Evolutionary conservation across 37 sponge, comb jelly and placozoan species (phyloP).

Genomic region (Halisarca cf. caerulea): DNA sequence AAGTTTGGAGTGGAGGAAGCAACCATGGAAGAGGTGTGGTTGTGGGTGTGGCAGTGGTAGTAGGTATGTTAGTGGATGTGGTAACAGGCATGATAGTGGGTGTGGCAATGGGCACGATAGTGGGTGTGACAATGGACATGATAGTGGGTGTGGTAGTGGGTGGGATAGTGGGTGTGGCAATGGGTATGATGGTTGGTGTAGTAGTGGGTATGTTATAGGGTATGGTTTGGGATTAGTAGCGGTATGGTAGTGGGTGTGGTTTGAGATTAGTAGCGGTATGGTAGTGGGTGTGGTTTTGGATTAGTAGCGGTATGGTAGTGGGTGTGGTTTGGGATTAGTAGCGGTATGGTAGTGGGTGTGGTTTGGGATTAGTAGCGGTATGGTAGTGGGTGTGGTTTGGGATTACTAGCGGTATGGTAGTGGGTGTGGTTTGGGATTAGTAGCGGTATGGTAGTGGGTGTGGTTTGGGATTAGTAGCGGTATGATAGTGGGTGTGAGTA

Average conservation of each 20-base stretch:
- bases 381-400: not conserved
- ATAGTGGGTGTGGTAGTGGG: not conserved
- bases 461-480: not conserved
- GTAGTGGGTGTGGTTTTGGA: not conserved
- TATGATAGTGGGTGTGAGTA: not conserved
- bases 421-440: not conserved
- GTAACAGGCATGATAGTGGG: not conserved
- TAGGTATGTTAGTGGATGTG: not conserved
- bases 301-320: not conserved
- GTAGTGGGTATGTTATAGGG: not conserved
- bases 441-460: not conserved
- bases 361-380: not conserved
- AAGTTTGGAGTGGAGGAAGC: slow-evolving; percentile 69
- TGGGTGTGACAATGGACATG: not conserved
- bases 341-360: not conserved
- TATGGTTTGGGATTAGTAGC: no score
- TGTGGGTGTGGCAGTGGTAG: not conserved
- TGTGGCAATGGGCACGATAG: not conserved
- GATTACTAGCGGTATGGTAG: no score
- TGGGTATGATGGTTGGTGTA: not conserved
- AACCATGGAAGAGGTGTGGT: slow-evolving; percentile 62
- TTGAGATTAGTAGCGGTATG: not conserved
- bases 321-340: not conserved
- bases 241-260: not conserved
- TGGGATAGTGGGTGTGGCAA: not conserved